Percentiles rank a stretch among this genome's conserved stretches.
These are phyloP conservation scores for Priocnemis perturbator DNA, from an alignment of 2,888 invertebrate genomes.

Conservation along the genomic window DNA sequence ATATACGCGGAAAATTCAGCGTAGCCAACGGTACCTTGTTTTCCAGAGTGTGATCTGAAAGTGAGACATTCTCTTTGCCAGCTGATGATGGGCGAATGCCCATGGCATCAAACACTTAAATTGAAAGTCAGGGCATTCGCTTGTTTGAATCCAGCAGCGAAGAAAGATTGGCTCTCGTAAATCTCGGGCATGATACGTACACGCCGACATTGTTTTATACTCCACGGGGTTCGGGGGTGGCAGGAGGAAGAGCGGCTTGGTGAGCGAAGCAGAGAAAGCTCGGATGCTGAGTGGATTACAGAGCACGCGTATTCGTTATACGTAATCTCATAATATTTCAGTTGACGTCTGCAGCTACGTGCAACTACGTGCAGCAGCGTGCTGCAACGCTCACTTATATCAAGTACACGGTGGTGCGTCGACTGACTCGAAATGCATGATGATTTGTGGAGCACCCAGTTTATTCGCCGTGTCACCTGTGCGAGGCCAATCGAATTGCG, in stretches of 20 bases:
- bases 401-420: slow-evolving; percentile 16
- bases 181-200: slow-evolving; percentile 43
- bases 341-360: slow-evolving; percentile 52
- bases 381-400: slow-evolving; percentile 1
- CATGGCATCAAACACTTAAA: slow-evolving; percentile 34
- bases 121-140: slow-evolving; percentile 49
- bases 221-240: not conserved
- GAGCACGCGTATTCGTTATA: slow-evolving; percentile 51
- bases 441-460: slow-evolving; percentile 45
- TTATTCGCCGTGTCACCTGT: slow-evolving; percentile 48
- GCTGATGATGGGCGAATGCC: not conserved
- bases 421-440: slow-evolving; percentile 45
- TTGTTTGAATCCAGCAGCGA: slow-evolving; percentile 48
- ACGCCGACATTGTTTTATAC: slow-evolving; percentile 33
- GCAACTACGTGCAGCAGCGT: not conserved
- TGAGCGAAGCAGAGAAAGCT: slow-evolving; percentile 26
- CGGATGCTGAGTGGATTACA: slow-evolving; percentile 51
- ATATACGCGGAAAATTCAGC: no score
- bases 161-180: slow-evolving; percentile 47
- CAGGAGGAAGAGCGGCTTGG: not conserved
- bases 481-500: slow-evolving; percentile 33
- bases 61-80: no score
- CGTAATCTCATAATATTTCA: slow-evolving; percentile 60
- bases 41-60: no score
- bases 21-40: no score